These are phyloP conservation scores for Macrochelys suwanniensis DNA, from an alignment of 2,797 vertebrate genomes.

Conservation along the genomic window DNA sequence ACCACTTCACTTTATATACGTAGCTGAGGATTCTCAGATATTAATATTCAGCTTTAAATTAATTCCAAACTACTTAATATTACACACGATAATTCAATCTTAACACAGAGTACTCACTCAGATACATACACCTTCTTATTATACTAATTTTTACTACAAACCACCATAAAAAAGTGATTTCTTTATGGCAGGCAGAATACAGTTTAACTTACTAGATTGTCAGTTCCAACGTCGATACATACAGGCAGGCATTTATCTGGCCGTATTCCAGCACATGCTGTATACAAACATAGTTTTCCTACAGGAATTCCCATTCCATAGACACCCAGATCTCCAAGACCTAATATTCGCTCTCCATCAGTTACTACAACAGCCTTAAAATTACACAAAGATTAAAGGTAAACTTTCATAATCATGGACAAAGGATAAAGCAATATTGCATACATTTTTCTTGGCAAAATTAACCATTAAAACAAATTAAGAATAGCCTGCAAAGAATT, in stretches of 20 bases:
- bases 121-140: accelerated
- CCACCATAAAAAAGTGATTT: accelerated
- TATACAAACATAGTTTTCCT: constrained; percentile 96
- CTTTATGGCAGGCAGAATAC: background rate
- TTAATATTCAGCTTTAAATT: accelerated
- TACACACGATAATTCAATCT: background rate
- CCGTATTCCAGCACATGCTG: constrained; percentile 94
- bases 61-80: background rate
- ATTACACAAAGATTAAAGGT: constrained; percentile 3
- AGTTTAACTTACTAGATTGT: constrained; percentile 87
- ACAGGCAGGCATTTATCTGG: constrained; percentile 95
- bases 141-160: accelerated
- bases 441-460: background rate
- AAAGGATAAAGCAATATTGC: background rate
- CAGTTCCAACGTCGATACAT: constrained; percentile 95
- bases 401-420: background rate
- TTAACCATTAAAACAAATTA: background rate
- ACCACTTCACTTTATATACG: background rate
- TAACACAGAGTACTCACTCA: background rate
- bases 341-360: constrained; percentile 96
- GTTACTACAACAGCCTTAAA: constrained; percentile 96
- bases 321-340: constrained; percentile 96
- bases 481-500: accelerated
- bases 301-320: constrained; percentile 99
- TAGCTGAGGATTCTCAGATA: accelerated